A percentile compares a stretch with the other conserved stretches of the same genome.
phyloP scores from a whole-genome alignment of 2,113 vertebrate species.

The Prinia subflava region DNA sequence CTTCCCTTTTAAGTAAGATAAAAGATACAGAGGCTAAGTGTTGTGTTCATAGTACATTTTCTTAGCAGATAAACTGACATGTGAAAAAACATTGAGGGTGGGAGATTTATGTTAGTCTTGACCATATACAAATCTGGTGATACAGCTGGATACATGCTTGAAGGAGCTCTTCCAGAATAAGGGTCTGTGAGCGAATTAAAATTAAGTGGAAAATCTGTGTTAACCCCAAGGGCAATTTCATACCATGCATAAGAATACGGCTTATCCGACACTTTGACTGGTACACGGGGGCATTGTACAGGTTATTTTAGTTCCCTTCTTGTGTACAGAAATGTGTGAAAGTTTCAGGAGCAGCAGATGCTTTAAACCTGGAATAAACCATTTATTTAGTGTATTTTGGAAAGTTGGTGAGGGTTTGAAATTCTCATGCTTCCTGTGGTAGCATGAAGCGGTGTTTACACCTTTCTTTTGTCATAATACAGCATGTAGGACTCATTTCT shows the following conservation, averaged over 20 bases:
- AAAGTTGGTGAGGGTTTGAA: neutral
- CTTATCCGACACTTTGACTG: neutral
- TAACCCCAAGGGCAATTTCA: neutral
- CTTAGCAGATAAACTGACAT: constrained; percentile 4
- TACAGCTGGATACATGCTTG: neutral
- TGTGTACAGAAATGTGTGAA: neutral
- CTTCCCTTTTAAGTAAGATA: constrained; percentile 21
- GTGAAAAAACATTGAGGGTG: neutral
- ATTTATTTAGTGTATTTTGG: neutral
- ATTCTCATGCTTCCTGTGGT: neutral
- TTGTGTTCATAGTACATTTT: neutral
- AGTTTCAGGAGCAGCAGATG: neutral
- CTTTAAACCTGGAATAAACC: neutral
- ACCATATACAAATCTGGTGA: neutral
- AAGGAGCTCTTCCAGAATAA: neutral
- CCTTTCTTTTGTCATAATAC: neutral
- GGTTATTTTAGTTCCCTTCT: neutral
- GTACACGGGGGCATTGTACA: neutral
- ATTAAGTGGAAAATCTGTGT: constrained; percentile 16
- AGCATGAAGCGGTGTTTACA: neutral
- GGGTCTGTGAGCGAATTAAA: neutral
- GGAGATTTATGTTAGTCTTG: neutral
- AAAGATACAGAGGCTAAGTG: neutral
- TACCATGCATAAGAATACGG: neutral
- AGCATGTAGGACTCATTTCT: neutral